These are phyloP conservation scores for Rhadina sibilatrix DNA, from an alignment of 2,113 vertebrate species.

Conservation along the genomic window DNA sequence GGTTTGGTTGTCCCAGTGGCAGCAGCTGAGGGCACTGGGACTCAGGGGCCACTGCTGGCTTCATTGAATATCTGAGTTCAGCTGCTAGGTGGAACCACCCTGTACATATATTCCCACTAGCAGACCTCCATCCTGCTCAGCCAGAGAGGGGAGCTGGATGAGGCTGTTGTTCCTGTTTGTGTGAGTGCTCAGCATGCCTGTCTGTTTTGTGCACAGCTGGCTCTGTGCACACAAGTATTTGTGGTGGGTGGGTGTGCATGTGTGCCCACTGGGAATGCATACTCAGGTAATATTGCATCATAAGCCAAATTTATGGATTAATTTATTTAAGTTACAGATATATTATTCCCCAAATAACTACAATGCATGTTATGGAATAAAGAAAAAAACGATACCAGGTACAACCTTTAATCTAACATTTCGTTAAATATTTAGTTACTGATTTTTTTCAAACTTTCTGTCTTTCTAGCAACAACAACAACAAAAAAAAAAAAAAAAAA, in stretches of 20 bases:
- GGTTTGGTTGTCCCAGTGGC: background rate
- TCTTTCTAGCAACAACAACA: background rate
- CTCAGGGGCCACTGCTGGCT: background rate
- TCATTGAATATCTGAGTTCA: background rate
- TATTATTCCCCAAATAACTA: background rate
- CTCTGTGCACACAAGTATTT: rapidly evolving
- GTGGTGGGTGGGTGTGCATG: background rate
- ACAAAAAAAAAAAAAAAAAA: too few relatives aligned
- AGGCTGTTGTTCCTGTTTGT: background rate
- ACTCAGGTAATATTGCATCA: background rate
- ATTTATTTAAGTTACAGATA: background rate
- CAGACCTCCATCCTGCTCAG: background rate
- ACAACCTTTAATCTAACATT: background rate
- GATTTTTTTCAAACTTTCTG: background rate
- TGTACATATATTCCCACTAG: background rate
- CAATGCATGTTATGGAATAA: background rate
- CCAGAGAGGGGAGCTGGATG: background rate
- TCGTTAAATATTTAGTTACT: background rate
- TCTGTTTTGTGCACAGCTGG: background rate
- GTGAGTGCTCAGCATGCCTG: background rate
- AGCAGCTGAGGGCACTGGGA: background rate
- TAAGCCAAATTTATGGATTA: background rate
- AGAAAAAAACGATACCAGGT: background rate
- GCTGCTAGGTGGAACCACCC: background rate
- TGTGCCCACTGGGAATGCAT: background rate